Conservation (phyloP, 1,140 invertebrate genomes). For the Micrasema minimum region DNA sequence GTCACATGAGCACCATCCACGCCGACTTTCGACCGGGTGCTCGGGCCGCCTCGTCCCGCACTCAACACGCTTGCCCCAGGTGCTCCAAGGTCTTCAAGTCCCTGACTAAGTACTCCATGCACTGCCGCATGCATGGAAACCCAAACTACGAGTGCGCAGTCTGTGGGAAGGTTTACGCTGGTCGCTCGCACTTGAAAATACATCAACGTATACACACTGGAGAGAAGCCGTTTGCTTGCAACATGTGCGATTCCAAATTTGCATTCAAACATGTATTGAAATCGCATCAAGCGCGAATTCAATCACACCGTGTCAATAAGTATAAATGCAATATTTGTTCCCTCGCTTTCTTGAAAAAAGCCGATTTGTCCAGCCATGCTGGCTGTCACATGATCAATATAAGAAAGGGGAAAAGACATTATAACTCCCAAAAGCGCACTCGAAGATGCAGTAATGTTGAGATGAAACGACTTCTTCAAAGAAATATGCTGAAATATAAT, state of each 20-base stretch:
- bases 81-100: constrained; percentile 61
- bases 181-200: constrained; percentile 66
- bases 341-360: constrained; percentile 53
- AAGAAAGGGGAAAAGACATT: constrained; percentile 44
- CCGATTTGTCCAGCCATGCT: constrained; percentile 54
- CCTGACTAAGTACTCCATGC: constrained; percentile 59
- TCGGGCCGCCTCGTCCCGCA: constrained; percentile 15
- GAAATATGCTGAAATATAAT: constrained; percentile 30
- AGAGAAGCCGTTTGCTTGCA: constrained; percentile 60
- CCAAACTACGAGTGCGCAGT: constrained; percentile 62
- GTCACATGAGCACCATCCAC: constrained; percentile 51
- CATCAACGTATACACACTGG: constrained; percentile 67
- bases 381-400: constrained; percentile 47
- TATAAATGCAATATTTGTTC: constrained; percentile 58
- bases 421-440: constrained; percentile 18
- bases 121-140: constrained; percentile 60
- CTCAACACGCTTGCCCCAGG: constrained; percentile 54
- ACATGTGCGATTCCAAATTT: constrained; percentile 56
- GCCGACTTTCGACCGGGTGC: constrained; percentile 48
- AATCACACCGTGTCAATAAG: constrained; percentile 53
- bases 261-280: constrained; percentile 55
- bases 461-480: constrained; percentile 24
- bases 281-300: constrained; percentile 57
- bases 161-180: constrained; percentile 64
- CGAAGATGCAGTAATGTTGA: constrained; percentile 27